Evolutionary conservation across 2,888 invertebrate genomes (phyloP).

Genomic region (Diarsia brunnea): DNA sequence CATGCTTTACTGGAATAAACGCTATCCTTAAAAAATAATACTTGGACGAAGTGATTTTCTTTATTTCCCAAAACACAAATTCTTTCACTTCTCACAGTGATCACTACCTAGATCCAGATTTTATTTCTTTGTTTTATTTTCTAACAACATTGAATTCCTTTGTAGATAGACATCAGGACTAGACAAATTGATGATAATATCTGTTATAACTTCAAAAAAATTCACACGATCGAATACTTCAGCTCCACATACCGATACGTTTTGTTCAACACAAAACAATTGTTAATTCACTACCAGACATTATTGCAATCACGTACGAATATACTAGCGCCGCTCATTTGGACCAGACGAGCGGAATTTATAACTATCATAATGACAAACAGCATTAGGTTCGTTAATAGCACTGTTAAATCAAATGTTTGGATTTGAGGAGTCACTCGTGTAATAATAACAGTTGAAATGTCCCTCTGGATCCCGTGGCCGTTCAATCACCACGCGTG

Average conservation of each 20-base stretch:
- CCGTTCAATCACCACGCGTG: conserved; percentile 58
- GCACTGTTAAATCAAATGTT: conserved; percentile 73
- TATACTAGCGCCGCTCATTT: conserved; percentile 58
- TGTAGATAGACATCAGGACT: not conserved
- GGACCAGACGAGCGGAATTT: conserved; percentile 58
- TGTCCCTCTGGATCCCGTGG: conserved; percentile 42
- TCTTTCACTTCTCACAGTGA: not conserved
- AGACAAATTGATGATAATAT: conserved; percentile 16
- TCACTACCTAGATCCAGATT: not conserved
- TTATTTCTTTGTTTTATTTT: not conserved
- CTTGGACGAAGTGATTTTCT: not conserved
- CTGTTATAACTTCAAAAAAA: conserved; percentile 28
- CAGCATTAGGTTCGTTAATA: conserved; percentile 67
- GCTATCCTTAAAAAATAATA: not conserved
- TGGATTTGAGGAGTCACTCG: conserved; percentile 71
- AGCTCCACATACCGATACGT: conserved; percentile 30
- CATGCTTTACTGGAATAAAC: not conserved
- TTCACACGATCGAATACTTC: conserved; percentile 45
- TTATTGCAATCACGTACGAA: conserved; percentile 51
- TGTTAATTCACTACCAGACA: conserved; percentile 44
- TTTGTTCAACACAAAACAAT: conserved; percentile 38
- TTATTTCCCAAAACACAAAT: not conserved
- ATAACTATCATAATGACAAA: conserved; percentile 67
- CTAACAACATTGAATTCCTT: not conserved
- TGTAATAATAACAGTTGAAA: conserved; percentile 61